These are phyloP conservation scores for Micromussa lordhowensis DNA, from an alignment of 92 coral and sea anemone species.

Conservation along the genomic window DNA sequence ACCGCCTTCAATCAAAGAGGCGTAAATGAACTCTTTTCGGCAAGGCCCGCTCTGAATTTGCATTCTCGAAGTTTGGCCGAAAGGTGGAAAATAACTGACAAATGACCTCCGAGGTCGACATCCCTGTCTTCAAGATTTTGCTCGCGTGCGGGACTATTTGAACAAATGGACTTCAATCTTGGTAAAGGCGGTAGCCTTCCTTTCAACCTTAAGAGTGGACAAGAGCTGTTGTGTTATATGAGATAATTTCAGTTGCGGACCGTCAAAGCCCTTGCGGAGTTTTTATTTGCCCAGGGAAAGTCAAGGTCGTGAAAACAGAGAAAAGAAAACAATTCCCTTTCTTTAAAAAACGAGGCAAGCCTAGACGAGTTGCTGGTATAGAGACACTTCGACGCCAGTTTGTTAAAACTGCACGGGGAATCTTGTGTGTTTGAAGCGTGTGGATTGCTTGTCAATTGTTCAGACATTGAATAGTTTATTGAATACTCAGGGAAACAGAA, in stretches of 20 bases:
- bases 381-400: constrained; percentile 42
- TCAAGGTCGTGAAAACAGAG: constrained; percentile 47
- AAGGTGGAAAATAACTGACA: constrained; percentile 21
- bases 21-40: constrained; percentile 35
- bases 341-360: constrained; percentile 47
- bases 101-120: constrained; percentile 33
- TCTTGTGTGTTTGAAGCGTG: constrained; percentile 20
- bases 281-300: constrained; percentile 25
- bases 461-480: constrained; percentile 11
- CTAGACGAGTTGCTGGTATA: constrained; percentile 28
- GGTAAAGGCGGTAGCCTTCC: not conserved
- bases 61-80: not conserved
- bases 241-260: constrained; percentile 10
- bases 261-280: not conserved
- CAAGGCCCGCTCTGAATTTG: not conserved
- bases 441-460: constrained; percentile 33
- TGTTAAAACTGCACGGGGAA: constrained; percentile 33
- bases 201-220: not conserved
- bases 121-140: constrained; percentile 21
- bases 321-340: constrained; percentile 34
- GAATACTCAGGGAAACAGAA: not conserved
- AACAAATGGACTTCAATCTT: constrained; percentile 25
- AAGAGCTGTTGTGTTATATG: not conserved
- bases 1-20: constrained; percentile 39
- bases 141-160: constrained; percentile 33